Conservation (phyloP, 2,888 invertebrate species). For the Anthrax anthrax region DNA sequence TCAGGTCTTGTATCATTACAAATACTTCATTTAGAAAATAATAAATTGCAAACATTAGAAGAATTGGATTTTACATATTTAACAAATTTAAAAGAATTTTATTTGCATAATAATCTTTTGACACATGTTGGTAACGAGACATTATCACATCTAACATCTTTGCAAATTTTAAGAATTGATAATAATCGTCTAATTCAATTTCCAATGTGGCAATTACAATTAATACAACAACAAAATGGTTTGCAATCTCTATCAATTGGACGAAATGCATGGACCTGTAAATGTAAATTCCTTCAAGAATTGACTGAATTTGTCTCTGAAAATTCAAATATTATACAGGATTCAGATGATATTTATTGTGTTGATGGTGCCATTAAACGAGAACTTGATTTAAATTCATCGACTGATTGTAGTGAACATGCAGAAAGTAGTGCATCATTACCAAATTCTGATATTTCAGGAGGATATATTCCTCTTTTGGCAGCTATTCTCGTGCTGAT, state of each 20-base stretch:
- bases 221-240: conserved; percentile 37
- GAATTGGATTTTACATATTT: conserved; percentile 77
- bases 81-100: conserved; percentile 62
- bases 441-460: conserved; percentile 61
- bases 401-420: conserved; percentile 68
- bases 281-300: conserved; percentile 76
- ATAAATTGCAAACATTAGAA: conserved; percentile 61
- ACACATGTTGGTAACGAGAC: conserved; percentile 66
- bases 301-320: conserved; percentile 69
- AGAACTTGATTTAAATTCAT: conserved; percentile 63
- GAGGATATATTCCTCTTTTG: conserved; percentile 69
- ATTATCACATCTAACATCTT: conserved; percentile 58
- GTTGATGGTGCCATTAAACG: conserved; percentile 63
- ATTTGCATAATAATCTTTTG: conserved; percentile 73
- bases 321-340: conserved; percentile 64
- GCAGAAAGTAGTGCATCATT: conserved; percentile 44
- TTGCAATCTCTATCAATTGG: conserved; percentile 64
- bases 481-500: conserved; percentile 66
- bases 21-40: conserved; percentile 72
- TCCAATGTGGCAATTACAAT: conserved; percentile 60
- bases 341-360: conserved; percentile 67
- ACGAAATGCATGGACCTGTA: conserved; percentile 79
- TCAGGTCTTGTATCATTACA: conserved; percentile 67
- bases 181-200: conserved; percentile 70
- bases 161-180: conserved; percentile 67